Evolutionary conservation across 2,797 vertebrate genomes (phyloP).

Genomic region (Mormyrus proboscirostris): DNA sequence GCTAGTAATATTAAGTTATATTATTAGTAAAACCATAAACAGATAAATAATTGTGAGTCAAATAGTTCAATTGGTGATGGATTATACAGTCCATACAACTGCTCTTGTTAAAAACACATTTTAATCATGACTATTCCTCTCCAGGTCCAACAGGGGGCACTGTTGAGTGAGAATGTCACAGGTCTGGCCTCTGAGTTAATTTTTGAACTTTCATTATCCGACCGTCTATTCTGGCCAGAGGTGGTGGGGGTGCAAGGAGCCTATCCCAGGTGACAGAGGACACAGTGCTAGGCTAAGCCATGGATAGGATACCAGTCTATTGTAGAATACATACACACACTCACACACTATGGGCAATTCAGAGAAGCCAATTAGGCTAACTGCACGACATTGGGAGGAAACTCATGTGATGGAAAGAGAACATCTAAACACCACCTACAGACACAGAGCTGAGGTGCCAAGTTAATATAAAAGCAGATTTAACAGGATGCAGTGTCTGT

Average conservation of each 20-base stretch:
- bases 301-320: neutral
- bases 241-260: neutral
- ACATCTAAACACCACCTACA: neutral
- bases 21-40: neutral
- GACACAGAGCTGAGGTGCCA: neutral
- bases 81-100: neutral
- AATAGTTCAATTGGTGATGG: neutral
- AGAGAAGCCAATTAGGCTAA: neutral
- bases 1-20: neutral
- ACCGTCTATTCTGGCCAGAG: neutral
- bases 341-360: neutral
- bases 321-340: neutral
- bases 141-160: constrained; percentile 8
- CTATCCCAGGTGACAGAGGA: neutral
- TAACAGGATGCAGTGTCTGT: neutral
- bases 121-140: neutral
- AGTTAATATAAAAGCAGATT: neutral
- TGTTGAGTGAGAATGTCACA: neutral
- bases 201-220: neutral
- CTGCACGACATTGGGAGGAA: neutral
- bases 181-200: neutral
- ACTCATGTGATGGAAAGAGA: neutral
- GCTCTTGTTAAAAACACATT: neutral
- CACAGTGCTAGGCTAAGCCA: neutral
- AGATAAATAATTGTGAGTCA: neutral